A percentile compares a stretch with the other conserved stretches of the same genome.
Evolutionary conservation across 2,797 vertebrate species (phyloP).

Genomic region (Alouatta caraya): DNA sequence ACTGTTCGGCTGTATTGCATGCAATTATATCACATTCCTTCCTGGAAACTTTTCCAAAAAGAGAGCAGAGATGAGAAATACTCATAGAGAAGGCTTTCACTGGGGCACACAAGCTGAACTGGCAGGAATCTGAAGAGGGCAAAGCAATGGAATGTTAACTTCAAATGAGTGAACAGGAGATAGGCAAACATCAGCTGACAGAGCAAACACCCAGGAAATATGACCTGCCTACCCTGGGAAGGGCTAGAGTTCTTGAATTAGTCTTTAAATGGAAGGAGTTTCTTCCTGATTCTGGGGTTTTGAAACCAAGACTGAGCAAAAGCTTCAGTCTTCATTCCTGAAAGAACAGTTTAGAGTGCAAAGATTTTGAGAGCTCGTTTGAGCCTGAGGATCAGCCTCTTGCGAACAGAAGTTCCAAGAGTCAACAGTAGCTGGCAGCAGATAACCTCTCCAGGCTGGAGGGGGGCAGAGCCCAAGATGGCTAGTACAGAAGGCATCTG

Average conservation of each 20-base stretch:
- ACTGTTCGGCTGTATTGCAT: not conserved
- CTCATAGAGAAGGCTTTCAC: not conserved
- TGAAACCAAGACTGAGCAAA: slow-evolving; percentile 14
- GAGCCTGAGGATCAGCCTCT: not conserved
- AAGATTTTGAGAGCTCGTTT: not conserved
- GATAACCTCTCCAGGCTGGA: not conserved
- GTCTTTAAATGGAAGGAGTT: not conserved
- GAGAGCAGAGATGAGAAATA: slow-evolving; percentile 16
- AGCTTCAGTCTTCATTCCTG: not conserved
- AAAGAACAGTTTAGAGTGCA: not conserved
- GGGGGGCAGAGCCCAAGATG: not conserved
- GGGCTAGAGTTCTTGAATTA: not conserved
- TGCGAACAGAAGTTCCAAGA: slow-evolving; percentile 48
- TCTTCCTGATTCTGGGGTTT: not conserved
- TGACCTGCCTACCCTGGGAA: not conserved
- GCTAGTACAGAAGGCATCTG: not conserved
- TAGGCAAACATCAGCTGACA: slow-evolving; percentile 35
- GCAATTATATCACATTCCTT: not conserved
- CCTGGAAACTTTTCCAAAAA: not conserved
- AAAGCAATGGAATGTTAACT: slow-evolving; percentile 24
- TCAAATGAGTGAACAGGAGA: slow-evolving; percentile 39
- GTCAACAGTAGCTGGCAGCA: slow-evolving; percentile 68
- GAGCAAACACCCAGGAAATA: slow-evolving; percentile 48
- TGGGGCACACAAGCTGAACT: not conserved
- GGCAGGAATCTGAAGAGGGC: slow-evolving; percentile 42